These are phyloP conservation scores for Cathartes aura DNA, from an alignment of 2,113 vertebrate genomes.

Conservation along the genomic window DNA sequence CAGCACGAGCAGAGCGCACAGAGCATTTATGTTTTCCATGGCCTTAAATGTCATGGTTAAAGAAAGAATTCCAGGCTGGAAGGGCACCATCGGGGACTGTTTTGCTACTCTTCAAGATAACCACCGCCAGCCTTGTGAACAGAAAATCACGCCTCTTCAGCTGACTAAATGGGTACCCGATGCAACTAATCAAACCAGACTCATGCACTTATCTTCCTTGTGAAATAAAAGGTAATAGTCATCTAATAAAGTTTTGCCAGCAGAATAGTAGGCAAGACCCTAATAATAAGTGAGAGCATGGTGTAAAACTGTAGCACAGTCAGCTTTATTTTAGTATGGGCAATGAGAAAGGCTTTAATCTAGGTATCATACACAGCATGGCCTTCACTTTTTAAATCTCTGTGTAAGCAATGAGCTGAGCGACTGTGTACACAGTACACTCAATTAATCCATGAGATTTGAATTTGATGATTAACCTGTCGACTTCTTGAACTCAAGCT, in stretches of 20 bases:
- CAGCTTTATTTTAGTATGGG: background rate
- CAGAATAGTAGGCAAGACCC: background rate
- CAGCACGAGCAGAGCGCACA: background rate
- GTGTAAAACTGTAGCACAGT: background rate
- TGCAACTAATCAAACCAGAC: background rate
- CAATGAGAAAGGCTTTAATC: background rate
- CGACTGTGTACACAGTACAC: too few species aligned
- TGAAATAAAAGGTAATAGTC: background rate
- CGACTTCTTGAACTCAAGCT: background rate
- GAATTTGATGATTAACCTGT: background rate
- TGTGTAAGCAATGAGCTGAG: background rate
- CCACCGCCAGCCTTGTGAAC: background rate
- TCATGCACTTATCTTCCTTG: background rate
- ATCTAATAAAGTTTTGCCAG: background rate
- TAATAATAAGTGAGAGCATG: accelerated
- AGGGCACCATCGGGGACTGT: accelerated
- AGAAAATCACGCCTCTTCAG: background rate
- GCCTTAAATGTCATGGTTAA: background rate
- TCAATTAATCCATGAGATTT: background rate
- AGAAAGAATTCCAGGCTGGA: background rate
- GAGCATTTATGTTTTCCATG: background rate
- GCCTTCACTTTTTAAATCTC: background rate
- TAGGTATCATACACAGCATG: background rate
- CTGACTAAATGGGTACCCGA: accelerated
- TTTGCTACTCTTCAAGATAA: background rate